Evolutionary conservation across 2,888 invertebrate genomes (phyloP).

Genomic region (Melinaea menophilus): DNA sequence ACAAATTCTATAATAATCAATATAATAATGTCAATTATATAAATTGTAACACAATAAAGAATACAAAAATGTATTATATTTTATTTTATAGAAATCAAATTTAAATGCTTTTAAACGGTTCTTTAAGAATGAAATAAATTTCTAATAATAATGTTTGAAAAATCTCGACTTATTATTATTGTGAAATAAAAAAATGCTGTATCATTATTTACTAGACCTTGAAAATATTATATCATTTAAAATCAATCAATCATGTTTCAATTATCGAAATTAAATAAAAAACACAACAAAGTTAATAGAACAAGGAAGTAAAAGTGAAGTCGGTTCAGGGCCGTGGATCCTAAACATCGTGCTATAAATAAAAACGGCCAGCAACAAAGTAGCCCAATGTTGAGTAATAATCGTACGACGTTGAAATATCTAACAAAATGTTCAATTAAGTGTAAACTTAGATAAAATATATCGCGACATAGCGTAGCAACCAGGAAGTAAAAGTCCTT

Average conservation of each 20-base stretch:
- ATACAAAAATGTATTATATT: too few species aligned
- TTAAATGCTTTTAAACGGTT: too few species aligned
- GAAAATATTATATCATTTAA: neutral
- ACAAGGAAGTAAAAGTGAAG: conserved; percentile 67
- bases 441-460: conserved; percentile 34
- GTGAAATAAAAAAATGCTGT: conserved; percentile 3
- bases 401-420: conserved; percentile 37
- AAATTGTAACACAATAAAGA: too few species aligned
- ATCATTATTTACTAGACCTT: conserved; percentile 2
- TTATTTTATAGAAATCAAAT: too few species aligned
- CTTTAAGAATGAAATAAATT: too few species aligned
- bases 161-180: neutral
- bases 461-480: conserved; percentile 31
- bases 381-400: conserved; percentile 39
- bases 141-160: too few species aligned
- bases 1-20: too few species aligned
- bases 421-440: conserved; percentile 54
- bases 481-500: conserved; percentile 66
- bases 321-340: conserved; percentile 53
- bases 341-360: conserved; percentile 47
- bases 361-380: conserved; percentile 31
- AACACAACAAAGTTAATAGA: conserved; percentile 33
- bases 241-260: conserved; percentile 13
- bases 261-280: conserved; percentile 12
- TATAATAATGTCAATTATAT: too few species aligned